These are phyloP conservation scores for Metallyticus violacea DNA, from an alignment of 2,888 invertebrate genomes.

Conservation along the genomic window DNA sequence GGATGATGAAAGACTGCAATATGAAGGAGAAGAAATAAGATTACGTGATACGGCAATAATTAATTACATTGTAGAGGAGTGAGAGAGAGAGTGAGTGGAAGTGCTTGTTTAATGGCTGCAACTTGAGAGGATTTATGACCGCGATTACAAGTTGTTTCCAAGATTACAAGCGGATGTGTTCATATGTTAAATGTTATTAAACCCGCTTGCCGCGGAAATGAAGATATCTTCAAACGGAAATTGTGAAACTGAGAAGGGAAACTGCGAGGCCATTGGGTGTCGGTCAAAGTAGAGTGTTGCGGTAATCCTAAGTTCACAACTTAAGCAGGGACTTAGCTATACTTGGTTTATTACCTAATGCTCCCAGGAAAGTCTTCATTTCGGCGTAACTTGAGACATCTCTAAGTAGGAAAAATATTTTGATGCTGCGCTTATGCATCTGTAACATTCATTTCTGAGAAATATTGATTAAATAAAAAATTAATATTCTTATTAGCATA, in stretches of 20 bases:
- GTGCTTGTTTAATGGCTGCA: neutral
- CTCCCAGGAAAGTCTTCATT: neutral
- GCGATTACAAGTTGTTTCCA: neutral
- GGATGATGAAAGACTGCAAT: neutral
- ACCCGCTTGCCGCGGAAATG: conserved; percentile 13
- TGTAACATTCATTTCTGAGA: too few species aligned
- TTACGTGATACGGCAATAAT: neutral
- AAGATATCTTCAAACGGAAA: conserved; percentile 21
- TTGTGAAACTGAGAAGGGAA: conserved; percentile 5
- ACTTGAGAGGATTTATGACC: neutral
- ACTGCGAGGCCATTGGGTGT: neutral
- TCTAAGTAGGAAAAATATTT: neutral
- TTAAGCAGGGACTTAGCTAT: neutral
- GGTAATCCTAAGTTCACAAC: neutral
- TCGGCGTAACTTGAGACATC: neutral
- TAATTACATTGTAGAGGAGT: neutral
- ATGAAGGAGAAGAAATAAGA: neutral
- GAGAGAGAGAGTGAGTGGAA: neutral
- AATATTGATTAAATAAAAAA: too few species aligned
- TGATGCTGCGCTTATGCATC: too few species aligned
- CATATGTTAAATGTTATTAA: conserved; percentile 11
- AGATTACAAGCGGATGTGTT: conserved; percentile 4
- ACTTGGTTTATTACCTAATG: neutral
- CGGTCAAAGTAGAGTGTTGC: neutral
- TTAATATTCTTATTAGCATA: too few species aligned